Base-by-base conservation (phyloP, 2,888 invertebrate species). In the Gandaritis pyraliata region DNA sequence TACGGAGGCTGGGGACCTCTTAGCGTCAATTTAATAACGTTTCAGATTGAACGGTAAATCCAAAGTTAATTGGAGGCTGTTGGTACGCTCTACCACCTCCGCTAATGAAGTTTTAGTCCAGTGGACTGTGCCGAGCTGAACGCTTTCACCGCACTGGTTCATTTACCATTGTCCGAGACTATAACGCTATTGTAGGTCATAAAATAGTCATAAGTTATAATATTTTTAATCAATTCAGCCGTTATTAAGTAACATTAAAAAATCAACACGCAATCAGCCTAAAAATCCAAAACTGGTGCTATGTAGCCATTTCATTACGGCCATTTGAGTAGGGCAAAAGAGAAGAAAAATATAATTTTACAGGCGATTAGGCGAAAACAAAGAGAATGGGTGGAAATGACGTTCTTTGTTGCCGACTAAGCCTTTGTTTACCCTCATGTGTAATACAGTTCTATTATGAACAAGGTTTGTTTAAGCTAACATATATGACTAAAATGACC, bases 11-110 rank as follows among this genome's bases (percentile, higher is more conserved):
- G 69, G 79, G 75, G 76, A 77, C 73, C 76, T 77, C 73, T 77
- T 78, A 77, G 75, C 80, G 79, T 80, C 81, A 80, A 81, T 83
- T 85, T 83, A 85, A 85, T 83, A 81, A 78, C 74, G 71, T 77
- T 77, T 72, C 53, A 76, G 78, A 80, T 76, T 74, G 73, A 72
- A 72, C 76, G 73, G 71, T 66, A 72, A 78, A 80, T 81, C 76
- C 73, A 72, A 76, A 76, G 72, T 69, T 72, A 58, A 72, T 66
- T 65, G 62, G 50, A 58, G 54, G 43, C 45, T 49, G 54, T 62
- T 50, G 57, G 58, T 58, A 50, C 33, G 53, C 59, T 47, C 52
- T 56, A 56, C 64, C 66, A 69, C 55, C 66, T 60, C 49, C 23
- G 54, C 36, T 65, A 67, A 63, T 66, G 43, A 36, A 61, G 61